phyloP scores from a whole-genome alignment of 2,113 vertebrate genomes.

The Myiopsitta monachus region DNA sequence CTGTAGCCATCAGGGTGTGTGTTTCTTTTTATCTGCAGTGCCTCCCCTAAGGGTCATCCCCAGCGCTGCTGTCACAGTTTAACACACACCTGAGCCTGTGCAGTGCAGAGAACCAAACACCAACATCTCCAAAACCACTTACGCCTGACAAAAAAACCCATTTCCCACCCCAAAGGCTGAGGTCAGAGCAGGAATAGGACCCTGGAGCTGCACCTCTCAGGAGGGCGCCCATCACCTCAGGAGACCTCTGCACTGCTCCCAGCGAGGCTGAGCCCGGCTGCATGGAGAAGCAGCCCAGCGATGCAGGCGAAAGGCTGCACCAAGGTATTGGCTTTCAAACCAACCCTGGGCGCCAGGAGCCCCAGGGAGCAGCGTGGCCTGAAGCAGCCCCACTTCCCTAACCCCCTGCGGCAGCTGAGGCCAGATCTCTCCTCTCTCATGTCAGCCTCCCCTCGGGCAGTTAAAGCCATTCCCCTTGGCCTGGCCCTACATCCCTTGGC shows the following conservation, averaged over 20 bases:
- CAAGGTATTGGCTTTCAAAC: not conserved
- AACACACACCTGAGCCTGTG: not conserved
- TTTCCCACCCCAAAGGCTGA: not conserved
- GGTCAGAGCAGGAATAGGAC: too few relatives aligned
- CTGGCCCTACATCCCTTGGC: not conserved
- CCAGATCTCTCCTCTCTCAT: not conserved
- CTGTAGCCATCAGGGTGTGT: too few relatives aligned
- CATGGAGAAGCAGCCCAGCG: not conserved
- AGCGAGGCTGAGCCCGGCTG: not conserved
- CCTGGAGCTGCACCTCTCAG: rapidly evolving
- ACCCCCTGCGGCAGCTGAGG: not conserved
- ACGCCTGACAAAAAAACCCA: not conserved
- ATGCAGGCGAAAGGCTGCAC: conserved; percentile 16
- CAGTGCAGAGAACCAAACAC: not conserved
- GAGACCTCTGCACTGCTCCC: not conserved
- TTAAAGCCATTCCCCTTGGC: not conserved
- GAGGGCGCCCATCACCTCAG: not conserved
- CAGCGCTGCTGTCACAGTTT: not conserved
- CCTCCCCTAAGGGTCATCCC: not conserved
- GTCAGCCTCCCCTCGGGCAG: not conserved
- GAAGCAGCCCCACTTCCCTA: not conserved
- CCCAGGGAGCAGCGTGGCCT: not conserved
- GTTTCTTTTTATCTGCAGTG: not conserved
- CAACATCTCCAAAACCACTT: not conserved
- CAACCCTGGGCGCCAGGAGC: not conserved